These are phyloP conservation scores for Muscina levida DNA, from an alignment of 2,888 invertebrate species.

Conservation along the genomic window DNA sequence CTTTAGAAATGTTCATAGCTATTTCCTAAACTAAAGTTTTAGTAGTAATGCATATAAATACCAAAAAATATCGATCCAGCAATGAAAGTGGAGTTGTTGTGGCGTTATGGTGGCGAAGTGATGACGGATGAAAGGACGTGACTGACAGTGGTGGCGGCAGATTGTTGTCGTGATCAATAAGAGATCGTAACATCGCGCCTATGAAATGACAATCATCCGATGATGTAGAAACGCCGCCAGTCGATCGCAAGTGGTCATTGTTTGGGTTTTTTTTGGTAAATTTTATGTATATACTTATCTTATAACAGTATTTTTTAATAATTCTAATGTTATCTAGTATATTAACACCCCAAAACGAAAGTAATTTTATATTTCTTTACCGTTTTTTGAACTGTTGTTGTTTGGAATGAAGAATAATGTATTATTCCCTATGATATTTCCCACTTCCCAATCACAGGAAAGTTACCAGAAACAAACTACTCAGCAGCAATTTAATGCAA, in stretches of 20 bases:
- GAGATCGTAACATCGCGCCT: conserved; percentile 12
- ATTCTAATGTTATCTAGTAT: background rate
- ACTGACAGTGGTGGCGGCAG: background rate
- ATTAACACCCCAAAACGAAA: background rate
- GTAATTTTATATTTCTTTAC: no score
- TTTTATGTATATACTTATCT: conserved; percentile 27
- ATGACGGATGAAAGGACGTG: background rate
- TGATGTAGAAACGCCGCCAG: conserved; percentile 15
- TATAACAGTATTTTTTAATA: no score
- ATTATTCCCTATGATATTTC: no score
- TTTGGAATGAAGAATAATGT: no score
- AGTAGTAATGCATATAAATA: conserved; percentile 62
- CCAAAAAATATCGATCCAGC: conserved; percentile 37
- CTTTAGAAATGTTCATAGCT: conserved; percentile 80
- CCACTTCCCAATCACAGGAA: background rate
- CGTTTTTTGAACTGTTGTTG: no score
- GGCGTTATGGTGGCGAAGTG: conserved; percentile 30
- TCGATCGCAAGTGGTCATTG: conserved; percentile 22
- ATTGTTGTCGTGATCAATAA: conserved; percentile 10
- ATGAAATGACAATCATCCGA: conserved; percentile 23
- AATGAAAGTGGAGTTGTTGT: conserved; percentile 33
- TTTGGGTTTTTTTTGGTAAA: conserved; percentile 28
- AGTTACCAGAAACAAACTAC: background rate
- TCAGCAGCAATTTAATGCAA: conserved; percentile 20
- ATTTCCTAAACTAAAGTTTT: conserved; percentile 79